Evolutionary conservation across 2,113 vertebrate species (phyloP).

Genomic region (Aythya baeri): DNA sequence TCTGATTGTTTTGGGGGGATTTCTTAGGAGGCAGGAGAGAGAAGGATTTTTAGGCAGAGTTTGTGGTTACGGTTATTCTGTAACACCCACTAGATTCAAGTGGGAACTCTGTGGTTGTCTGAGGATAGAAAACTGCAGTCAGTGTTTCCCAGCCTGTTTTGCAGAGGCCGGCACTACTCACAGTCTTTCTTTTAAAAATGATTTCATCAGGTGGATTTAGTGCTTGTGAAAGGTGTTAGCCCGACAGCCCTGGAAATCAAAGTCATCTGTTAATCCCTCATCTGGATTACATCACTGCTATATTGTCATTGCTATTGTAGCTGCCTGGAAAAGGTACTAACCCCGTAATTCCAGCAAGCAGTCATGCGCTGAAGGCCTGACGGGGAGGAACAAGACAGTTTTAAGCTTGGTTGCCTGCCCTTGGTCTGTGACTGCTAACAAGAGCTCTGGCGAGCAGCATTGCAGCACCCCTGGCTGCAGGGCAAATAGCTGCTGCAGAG

Average conservation of each 20-base stretch:
- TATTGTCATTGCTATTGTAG: not conserved
- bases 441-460: not conserved
- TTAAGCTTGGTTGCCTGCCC: not conserved
- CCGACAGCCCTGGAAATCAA: not conserved
- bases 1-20: not conserved
- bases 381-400: not conserved
- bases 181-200: not conserved
- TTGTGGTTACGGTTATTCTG: not conserved
- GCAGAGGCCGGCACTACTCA: not conserved
- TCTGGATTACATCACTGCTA: not conserved
- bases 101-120: not conserved
- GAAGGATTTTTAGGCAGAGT: not conserved
- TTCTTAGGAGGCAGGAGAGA: not conserved
- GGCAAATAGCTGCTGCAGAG: fast-evolving
- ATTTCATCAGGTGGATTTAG: not conserved
- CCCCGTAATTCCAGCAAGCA: not conserved
- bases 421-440: not conserved
- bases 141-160: not conserved
- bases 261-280: not conserved
- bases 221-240: not conserved
- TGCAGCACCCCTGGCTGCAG: not conserved
- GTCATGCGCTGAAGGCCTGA: not conserved
- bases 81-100: not conserved
- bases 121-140: not conserved
- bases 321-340: not conserved